A percentile compares a stretch with the other conserved stretches of the same genome.
Conservation (phyloP, 1,140 invertebrate species). For the Sipha flava region DNA sequence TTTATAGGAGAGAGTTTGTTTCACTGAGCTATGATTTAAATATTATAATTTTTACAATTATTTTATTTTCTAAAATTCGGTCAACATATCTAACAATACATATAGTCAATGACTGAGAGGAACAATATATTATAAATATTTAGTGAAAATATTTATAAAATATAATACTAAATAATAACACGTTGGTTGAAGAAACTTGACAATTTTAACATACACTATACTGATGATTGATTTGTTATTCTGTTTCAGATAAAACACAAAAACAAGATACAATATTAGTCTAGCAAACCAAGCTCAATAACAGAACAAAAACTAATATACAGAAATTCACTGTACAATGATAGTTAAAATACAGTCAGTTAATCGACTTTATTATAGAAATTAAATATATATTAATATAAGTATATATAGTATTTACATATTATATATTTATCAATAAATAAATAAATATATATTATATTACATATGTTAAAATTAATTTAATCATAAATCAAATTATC, state of each 20-base stretch:
- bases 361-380: not conserved
- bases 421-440: no score
- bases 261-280: not conserved
- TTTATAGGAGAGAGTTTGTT: no score
- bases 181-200: no score
- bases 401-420: no score
- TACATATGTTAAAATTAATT: not conserved
- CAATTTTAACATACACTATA: not conserved
- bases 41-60: no score
- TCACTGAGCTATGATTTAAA: no score
- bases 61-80: no score
- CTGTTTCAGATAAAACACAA: not conserved
- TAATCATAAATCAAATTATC: not conserved
- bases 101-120: no score
- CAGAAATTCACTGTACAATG: not conserved
- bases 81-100: no score
- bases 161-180: no score
- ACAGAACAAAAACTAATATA: not conserved
- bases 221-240: not conserved
- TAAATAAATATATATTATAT: not conserved
- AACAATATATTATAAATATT: no score
- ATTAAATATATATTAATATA: not conserved
- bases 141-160: no score
- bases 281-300: not conserved
- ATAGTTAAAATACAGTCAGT: not conserved